These are phyloP conservation scores for Poeciliopsis paucimaculata DNA, from an alignment of 2,797 vertebrate genomes.

Conservation along the genomic window DNA sequence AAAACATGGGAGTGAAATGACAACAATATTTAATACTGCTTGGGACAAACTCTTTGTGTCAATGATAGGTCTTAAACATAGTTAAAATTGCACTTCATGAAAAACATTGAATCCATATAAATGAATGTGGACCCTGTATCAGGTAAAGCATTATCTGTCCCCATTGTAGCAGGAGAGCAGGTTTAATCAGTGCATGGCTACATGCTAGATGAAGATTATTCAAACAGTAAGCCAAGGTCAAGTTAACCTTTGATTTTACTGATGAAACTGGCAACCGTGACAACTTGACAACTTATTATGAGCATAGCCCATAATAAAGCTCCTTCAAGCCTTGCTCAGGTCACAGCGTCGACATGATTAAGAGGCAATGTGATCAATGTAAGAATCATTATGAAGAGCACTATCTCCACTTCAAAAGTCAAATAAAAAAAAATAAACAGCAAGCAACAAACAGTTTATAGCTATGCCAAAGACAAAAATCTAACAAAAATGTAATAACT, in stretches of 20 bases:
- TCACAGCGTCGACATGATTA: too few species aligned
- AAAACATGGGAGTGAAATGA: neutral
- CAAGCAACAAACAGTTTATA: too few species aligned
- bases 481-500: neutral
- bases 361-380: too few species aligned
- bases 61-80: conserved; percentile 8
- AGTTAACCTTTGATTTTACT: conserved; percentile 72
- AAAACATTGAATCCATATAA: neutral
- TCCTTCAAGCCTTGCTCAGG: neutral
- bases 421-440: too few species aligned
- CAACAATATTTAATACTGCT: neutral
- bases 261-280: conserved; percentile 77
- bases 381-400: too few species aligned
- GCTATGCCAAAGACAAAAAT: neutral
- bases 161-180: conserved; percentile 58
- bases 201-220: conserved; percentile 71
- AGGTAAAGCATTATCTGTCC: conserved; percentile 5
- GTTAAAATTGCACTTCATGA: conserved; percentile 6
- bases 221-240: conserved; percentile 75
- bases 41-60: conserved; percentile 3
- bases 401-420: too few species aligned
- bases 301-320: conserved; percentile 23
- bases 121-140: neutral
- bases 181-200: conserved; percentile 69
- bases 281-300: conserved; percentile 48